A percentile compares a stretch with the other conserved stretches of the same genome.
phyloP scores from a whole-genome alignment of 2,113 vertebrate genomes.

The Pangasianodon hypophthalmus region DNA sequence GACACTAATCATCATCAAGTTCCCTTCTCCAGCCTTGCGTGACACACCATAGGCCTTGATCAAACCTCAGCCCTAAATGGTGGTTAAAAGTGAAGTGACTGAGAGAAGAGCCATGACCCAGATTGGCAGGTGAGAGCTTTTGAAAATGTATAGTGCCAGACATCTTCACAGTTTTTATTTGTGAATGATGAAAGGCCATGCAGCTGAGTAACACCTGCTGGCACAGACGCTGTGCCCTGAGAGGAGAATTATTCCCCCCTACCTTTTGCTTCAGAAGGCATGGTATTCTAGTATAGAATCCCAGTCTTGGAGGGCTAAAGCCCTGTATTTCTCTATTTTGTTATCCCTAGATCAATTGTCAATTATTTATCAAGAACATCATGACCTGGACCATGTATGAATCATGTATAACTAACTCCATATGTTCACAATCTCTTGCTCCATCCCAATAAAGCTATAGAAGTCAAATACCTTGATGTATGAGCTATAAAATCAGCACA shows the following conservation, averaged over 20 bases:
- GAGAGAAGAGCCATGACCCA: constrained; percentile 4
- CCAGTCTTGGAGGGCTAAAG: background rate
- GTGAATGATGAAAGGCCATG: constrained; percentile 44
- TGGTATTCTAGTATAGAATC: background rate
- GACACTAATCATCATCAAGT: constrained; percentile 12
- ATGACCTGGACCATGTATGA: background rate
- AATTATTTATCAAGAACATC: background rate
- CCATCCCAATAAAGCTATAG: constrained; percentile 11
- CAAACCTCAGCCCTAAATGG: background rate
- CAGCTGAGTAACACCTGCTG: constrained; percentile 49
- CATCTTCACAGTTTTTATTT: constrained; percentile 48
- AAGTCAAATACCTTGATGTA: constrained; percentile 26
- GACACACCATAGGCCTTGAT: constrained; percentile 19
- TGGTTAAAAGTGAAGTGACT: background rate
- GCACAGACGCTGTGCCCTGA: constrained; percentile 3
- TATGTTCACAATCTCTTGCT: background rate
- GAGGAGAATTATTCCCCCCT: background rate
- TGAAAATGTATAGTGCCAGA: constrained; percentile 46
- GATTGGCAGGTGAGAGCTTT: constrained; percentile 51
- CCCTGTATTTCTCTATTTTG: background rate
- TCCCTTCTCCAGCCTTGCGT: background rate
- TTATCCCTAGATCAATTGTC: background rate
- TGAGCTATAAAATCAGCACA: constrained; percentile 31
- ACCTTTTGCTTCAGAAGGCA: background rate
- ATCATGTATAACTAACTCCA: constrained; percentile 13